Base-by-base conservation (phyloP, 2,888 invertebrate species). In the Argyra leucocephala region DNA sequence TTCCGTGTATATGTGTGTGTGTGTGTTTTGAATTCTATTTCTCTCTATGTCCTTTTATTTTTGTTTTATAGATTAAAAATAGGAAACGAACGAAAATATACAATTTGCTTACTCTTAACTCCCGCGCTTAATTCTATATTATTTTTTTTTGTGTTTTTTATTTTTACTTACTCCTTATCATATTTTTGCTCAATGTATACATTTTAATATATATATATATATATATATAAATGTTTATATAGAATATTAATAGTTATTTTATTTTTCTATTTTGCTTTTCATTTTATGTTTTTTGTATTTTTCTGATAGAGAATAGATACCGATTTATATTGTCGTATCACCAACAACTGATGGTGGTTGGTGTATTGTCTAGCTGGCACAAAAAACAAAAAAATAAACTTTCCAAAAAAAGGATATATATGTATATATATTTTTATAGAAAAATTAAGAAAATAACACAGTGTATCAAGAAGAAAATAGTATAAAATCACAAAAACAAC, bases 301-400 rank as follows among this genome's bases (percentile, higher is more conserved):
- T 48, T 9, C 18, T 15, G 48, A 48, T 48, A 48, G 48, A 48
- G n/a, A 48, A 48, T 48, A 48, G 48, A 48, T 48, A 48, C 48
- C 48, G 48, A 48, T 48, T 48, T 48, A 48, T 48, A 48, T 48
- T 48, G 48, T 48, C 48, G 48, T 48, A n/a, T 48, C n/a, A 48
- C 48, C 48, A 48, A 48, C 48, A 48, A 48, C 48, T 48, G 48
- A 48, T 48, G 48, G 48, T 48, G 48, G 48, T 48, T 48, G 48
- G 48, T 48, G n/a, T 48, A 48, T 48, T 48, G 48, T 48, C 48
- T 48, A 48, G 48, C 48, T 48, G 48, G 48, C 48, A 48, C 15
- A 48, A 12, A 48, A 3, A 48, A n/a, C 9, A 48, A 48, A 48
- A 37, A 37, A 48, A 48, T 5, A n/a, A 48, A 48, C 48, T 3